Conservation (phyloP, 2,888 invertebrate species). For the Ennomos quercinarius region DNA sequence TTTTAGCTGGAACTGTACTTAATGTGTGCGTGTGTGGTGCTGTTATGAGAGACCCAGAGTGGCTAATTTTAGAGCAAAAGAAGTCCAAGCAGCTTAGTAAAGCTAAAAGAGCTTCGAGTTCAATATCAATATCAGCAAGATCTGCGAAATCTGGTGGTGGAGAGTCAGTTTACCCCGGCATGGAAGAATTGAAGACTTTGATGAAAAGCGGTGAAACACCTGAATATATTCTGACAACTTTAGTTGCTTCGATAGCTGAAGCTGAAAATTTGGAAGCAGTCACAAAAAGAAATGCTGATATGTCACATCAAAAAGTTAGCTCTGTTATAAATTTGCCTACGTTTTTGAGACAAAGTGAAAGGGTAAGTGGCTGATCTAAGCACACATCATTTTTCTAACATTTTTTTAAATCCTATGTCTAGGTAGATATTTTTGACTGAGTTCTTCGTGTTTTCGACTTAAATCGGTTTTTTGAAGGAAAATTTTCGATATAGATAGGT, state of each 20-base stretch:
- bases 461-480: no score
- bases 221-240: constrained; percentile 87
- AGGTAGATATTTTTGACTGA: no score
- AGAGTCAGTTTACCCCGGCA: constrained; percentile 86
- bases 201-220: constrained; percentile 90
- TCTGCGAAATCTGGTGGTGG: constrained; percentile 81
- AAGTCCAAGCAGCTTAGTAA: constrained; percentile 82
- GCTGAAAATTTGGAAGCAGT: constrained; percentile 77
- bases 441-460: no score
- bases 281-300: constrained; percentile 78
- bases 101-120: constrained; percentile 81
- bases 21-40: constrained; percentile 95
- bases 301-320: constrained; percentile 77
- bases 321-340: constrained; percentile 93
- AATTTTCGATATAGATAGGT: no score
- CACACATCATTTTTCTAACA: no score
- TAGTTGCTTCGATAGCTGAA: constrained; percentile 86
- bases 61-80: constrained; percentile 89
- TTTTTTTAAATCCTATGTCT: no score
- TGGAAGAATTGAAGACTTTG: constrained; percentile 88
- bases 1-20: constrained; percentile 93
- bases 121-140: constrained; percentile 80
- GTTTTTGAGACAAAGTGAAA: constrained; percentile 90
- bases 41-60: constrained; percentile 95
- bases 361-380: constrained; percentile 75